phyloP scores from a whole-genome alignment of 2,113 vertebrate species.

The Lampris megalopsis region DNA sequence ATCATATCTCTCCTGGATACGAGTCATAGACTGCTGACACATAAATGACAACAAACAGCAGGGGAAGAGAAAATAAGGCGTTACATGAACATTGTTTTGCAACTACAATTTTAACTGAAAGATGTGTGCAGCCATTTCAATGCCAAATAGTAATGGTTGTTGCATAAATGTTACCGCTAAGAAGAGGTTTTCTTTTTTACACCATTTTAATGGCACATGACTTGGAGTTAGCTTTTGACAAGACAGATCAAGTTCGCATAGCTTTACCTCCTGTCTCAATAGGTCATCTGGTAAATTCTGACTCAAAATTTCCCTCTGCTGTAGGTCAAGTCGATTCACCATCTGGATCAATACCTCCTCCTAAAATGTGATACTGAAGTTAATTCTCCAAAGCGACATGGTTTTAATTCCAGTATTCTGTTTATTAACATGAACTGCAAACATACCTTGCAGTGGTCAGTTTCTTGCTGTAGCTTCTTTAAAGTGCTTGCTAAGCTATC shows the following conservation, averaged over 20 bases:
- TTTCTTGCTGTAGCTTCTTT: slow-evolving; percentile 44
- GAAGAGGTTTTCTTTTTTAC: too few relatives aligned
- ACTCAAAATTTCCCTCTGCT: slow-evolving; percentile 15
- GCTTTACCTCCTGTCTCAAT: slow-evolving; percentile 51
- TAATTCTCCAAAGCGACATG: background rate
- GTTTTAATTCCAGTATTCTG: background rate
- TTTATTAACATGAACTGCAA: background rate
- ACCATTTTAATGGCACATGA: background rate
- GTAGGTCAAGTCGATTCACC: slow-evolving; percentile 41
- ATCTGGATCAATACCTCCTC: slow-evolving; percentile 50
- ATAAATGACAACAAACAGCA: background rate
- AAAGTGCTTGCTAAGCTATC: slow-evolving; percentile 10
- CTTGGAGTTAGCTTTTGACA: background rate
- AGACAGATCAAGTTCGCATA: background rate
- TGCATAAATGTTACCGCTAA: background rate
- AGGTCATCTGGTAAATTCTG: background rate
- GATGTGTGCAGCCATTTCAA: background rate
- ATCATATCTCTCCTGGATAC: slow-evolving; percentile 60
- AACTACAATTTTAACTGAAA: background rate
- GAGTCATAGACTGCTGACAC: slow-evolving; percentile 30
- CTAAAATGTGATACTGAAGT: slow-evolving; percentile 21
- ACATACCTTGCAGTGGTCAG: slow-evolving; percentile 65
- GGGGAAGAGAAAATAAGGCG: background rate
- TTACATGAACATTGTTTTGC: background rate
- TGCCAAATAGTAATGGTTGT: background rate